phyloP scores from a whole-genome alignment of 2,888 invertebrate genomes.

The Callinectes sapidus region DNA sequence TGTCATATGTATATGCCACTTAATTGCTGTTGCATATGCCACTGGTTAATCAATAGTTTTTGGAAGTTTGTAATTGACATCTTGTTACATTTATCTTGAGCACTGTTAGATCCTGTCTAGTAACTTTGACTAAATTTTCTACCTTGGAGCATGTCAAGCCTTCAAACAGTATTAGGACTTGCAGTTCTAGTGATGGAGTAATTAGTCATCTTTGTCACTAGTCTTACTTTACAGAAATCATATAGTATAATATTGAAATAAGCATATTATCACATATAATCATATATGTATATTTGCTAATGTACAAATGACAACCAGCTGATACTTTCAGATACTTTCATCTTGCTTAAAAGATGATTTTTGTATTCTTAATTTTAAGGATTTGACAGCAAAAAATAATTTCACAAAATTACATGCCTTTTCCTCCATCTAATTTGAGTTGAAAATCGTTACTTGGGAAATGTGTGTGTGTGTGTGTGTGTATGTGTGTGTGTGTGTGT shows the following conservation, averaged over 20 bases:
- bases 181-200: not conserved
- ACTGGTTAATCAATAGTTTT: not conserved
- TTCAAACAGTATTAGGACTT: not conserved
- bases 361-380: not conserved
- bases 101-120: not conserved
- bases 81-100: not conserved
- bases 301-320: not conserved
- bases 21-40: not conserved
- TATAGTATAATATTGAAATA: not conserved
- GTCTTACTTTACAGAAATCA: not conserved
- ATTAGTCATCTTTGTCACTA: not conserved
- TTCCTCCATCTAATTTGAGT: not conserved
- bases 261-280: conserved; percentile 10
- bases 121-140: not conserved
- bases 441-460: not conserved
- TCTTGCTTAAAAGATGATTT: not conserved
- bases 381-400: not conserved
- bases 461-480: not conserved
- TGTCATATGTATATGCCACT: not conserved
- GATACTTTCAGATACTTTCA: not conserved
- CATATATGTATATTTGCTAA: not conserved
- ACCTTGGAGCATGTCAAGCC: not conserved
- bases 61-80: not conserved
- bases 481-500: too few species aligned
- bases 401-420: not conserved